These are phyloP conservation scores for Pandemis cinnamomeana DNA, from an alignment of 2,888 invertebrate species.

Conservation along the genomic window DNA sequence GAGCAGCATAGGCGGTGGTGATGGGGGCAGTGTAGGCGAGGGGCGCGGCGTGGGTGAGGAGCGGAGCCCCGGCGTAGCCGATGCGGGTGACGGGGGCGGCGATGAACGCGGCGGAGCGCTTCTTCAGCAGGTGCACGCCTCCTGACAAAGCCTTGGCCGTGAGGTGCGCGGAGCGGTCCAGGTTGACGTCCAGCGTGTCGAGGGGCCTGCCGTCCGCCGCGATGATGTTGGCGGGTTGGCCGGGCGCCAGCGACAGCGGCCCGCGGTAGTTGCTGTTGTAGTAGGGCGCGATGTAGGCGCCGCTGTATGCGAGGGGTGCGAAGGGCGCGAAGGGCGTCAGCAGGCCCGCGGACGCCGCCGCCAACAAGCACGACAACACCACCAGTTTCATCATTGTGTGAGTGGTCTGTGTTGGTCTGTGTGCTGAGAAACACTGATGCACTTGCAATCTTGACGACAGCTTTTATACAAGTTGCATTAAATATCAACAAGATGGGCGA, in stretches of 20 bases:
- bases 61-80: constrained; percentile 43
- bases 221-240: constrained; percentile 75
- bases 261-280: constrained; percentile 61
- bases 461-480: constrained; percentile 64
- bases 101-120: constrained; percentile 62
- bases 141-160: constrained; percentile 68
- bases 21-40: constrained; percentile 50
- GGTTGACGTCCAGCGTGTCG: constrained; percentile 76
- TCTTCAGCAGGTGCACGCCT: constrained; percentile 67
- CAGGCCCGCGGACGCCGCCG: constrained; percentile 78
- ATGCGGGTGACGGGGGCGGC: constrained; percentile 57
- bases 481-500: constrained; percentile 62
- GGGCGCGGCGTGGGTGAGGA: constrained; percentile 44
- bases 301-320: constrained; percentile 51
- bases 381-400: constrained; percentile 80
- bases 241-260: constrained; percentile 72
- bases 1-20: constrained; percentile 43
- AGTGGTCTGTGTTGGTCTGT: constrained; percentile 74
- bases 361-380: constrained; percentile 84
- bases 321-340: constrained; percentile 54
- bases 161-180: constrained; percentile 72
- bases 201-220: constrained; percentile 75
- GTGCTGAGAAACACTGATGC: constrained; percentile 70
- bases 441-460: constrained; percentile 56
- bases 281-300: constrained; percentile 56